A percentile compares a stretch with the other conserved stretches of the same genome.
Conservation (phyloP, 2,797 vertebrate species). For the Peromyscus melanophrys region DNA sequence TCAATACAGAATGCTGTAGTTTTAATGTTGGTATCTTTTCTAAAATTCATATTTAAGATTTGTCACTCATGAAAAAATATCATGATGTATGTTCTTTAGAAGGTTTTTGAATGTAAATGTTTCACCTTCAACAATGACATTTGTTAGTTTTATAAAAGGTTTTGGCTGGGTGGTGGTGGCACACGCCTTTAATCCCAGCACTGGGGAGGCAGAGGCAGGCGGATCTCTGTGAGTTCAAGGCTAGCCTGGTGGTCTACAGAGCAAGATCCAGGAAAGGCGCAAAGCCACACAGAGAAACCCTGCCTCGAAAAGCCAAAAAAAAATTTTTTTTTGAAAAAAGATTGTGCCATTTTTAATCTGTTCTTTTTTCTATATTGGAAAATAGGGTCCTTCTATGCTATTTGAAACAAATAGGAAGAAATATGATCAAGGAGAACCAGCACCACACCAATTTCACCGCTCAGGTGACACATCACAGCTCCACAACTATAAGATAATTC, state of each 20-base stretch:
- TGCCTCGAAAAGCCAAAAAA: too few species aligned
- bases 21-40: not conserved
- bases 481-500: not conserved
- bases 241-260: too few species aligned
- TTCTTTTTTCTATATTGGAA: not conserved
- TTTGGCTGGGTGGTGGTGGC: too few species aligned
- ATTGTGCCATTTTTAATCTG: not conserved
- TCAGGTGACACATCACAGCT: not conserved
- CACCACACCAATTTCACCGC: rapidly evolving
- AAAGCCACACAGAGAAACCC: too few species aligned
- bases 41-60: not conserved
- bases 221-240: too few species aligned
- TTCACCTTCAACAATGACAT: not conserved
- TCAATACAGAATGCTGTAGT: not conserved
- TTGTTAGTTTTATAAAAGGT: not conserved
- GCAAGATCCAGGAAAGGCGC: too few species aligned
- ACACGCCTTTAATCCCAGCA: too few species aligned
- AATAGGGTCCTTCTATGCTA: not conserved
- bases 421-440: not conserved
- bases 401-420: not conserved
- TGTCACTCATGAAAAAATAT: not conserved
- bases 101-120: not conserved
- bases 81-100: not conserved
- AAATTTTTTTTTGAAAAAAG: not conserved
- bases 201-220: too few species aligned